Conservation (phyloP, 2,113 vertebrate genomes). For the Siniperca chuatsi region DNA sequence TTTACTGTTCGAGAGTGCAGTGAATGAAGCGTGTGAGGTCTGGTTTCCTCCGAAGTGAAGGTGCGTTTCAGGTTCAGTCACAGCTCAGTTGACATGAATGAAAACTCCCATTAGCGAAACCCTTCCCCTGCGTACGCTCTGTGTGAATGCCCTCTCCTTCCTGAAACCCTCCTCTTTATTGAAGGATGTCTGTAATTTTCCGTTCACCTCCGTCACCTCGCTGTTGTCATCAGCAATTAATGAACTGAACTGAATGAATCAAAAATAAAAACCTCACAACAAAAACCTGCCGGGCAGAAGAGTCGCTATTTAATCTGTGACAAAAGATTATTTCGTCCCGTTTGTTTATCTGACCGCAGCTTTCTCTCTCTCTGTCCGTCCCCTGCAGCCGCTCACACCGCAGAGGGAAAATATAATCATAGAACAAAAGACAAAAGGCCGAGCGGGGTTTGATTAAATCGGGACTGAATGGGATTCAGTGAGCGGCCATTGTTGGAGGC, state of each 20-base stretch:
- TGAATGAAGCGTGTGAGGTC: neutral
- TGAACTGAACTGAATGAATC: slow-evolving; percentile 48
- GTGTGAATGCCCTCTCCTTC: neutral
- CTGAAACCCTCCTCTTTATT: slow-evolving; percentile 15
- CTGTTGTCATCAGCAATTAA: slow-evolving; percentile 65
- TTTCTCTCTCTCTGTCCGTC: slow-evolving; percentile 17
- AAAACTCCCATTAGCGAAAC: slow-evolving; percentile 8
- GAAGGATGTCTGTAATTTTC: slow-evolving; percentile 45
- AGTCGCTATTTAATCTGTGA: slow-evolving; percentile 61
- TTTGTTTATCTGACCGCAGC: slow-evolving; percentile 73
- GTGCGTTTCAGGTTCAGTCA: neutral
- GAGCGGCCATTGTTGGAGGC: slow-evolving; percentile 69
- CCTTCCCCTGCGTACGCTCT: neutral
- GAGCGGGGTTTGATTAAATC: slow-evolving; percentile 78
- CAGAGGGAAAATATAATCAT: slow-evolving; percentile 57
- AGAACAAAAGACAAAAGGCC: slow-evolving; percentile 69
- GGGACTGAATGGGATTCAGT: slow-evolving; percentile 61
- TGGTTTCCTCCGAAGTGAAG: slow-evolving; percentile 14
- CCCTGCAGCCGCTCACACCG: slow-evolving; percentile 44
- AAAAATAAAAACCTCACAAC: slow-evolving; percentile 51
- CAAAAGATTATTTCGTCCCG: slow-evolving; percentile 70
- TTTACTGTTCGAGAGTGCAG: neutral
- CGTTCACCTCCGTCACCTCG: slow-evolving; percentile 23
- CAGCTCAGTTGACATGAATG: neutral
- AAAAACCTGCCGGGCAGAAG: slow-evolving; percentile 35